A percentile compares a stretch with the other conserved stretches of the same genome.
These are phyloP conservation scores for Rhamphomyia laevipes DNA, from an alignment of 2,888 invertebrate genomes.

Conservation along the genomic window DNA sequence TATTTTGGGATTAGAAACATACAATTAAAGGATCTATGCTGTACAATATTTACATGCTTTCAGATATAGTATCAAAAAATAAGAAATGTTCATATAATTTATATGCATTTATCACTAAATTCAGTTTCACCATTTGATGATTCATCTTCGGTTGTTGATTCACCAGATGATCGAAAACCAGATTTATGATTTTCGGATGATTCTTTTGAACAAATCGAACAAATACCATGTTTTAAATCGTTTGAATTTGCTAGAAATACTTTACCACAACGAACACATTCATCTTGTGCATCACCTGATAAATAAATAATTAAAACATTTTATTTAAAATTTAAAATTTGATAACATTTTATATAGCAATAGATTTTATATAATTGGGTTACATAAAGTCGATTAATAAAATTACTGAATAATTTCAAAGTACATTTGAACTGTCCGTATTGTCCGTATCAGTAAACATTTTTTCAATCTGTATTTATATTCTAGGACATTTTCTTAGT, in stretches of 20 bases:
- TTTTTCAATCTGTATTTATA: too few relatives aligned
- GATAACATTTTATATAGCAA: too few relatives aligned
- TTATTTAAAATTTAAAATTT: constrained; percentile 1
- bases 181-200: constrained; percentile 21
- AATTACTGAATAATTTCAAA: too few relatives aligned
- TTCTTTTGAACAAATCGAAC: constrained; percentile 30
- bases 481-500: too few relatives aligned
- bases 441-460: too few relatives aligned
- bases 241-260: constrained; percentile 36
- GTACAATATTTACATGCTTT: too few relatives aligned
- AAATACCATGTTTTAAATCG: constrained; percentile 32
- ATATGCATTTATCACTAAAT: constrained; percentile 24
- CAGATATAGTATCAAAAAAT: too few relatives aligned
- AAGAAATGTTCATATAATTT: background rate
- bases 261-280: constrained; percentile 47
- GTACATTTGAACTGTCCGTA: too few relatives aligned
- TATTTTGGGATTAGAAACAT: too few relatives aligned
- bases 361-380: too few relatives aligned
- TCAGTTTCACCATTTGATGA: constrained; percentile 31
- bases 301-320: constrained; percentile 2
- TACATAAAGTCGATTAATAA: too few relatives aligned
- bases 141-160: constrained; percentile 31
- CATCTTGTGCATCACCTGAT: constrained; percentile 47
- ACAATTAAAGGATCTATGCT: too few relatives aligned
- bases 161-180: constrained; percentile 27